These are phyloP conservation scores for Prietella phreatophila DNA, from an alignment of 2,113 vertebrate genomes.

Conservation along the genomic window DNA sequence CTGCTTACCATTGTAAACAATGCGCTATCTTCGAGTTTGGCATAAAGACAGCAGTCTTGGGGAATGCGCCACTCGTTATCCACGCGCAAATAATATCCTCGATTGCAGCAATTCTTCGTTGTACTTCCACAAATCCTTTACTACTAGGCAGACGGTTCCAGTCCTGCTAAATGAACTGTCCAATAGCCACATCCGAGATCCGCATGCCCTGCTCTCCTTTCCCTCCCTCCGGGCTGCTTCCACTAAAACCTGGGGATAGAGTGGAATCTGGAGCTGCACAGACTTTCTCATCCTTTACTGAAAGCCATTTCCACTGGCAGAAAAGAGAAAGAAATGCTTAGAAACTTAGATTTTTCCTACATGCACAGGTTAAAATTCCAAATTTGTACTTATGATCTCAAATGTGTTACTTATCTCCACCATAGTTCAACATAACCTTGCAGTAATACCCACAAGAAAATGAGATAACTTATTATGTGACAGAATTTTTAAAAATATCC, in stretches of 20 bases:
- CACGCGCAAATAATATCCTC: not conserved
- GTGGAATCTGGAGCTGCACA: not conserved
- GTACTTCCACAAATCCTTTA: conserved; percentile 21
- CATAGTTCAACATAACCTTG: not conserved
- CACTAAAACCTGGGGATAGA: conserved; percentile 25
- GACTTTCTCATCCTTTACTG: not conserved
- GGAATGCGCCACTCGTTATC: not conserved
- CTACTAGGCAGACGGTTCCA: conserved; percentile 20
- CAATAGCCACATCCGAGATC: conserved; percentile 17
- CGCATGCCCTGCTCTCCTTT: not conserved
- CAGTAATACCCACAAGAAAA: not conserved
- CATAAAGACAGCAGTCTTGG: not conserved
- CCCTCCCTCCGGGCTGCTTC: not conserved
- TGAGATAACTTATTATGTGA: not conserved
- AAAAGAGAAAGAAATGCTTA: not conserved
- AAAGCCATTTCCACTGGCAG: not conserved
- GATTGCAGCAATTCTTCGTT: not conserved
- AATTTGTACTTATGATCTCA: not conserved
- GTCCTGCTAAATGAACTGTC: conserved; percentile 3
- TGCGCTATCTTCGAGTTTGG: not conserved
- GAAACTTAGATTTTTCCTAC: no score
- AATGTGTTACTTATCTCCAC: not conserved
- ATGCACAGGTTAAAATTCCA: not conserved
- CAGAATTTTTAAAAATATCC: no score
- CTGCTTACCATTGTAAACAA: conserved; percentile 26